Conservation (phyloP, 1,140 invertebrate species). For the Drosophila virilis region DNA sequence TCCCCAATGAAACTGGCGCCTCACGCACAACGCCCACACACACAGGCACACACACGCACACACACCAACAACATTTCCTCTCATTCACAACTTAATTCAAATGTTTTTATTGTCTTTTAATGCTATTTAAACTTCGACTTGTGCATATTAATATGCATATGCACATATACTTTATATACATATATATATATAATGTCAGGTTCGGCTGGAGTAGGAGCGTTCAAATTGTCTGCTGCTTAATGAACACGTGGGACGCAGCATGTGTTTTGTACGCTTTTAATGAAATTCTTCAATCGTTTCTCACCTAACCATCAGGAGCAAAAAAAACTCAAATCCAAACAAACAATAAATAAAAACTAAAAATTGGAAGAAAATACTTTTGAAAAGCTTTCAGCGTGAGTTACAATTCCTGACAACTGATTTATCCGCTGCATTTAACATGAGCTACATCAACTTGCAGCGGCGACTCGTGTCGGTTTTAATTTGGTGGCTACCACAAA, state of each 20-base stretch:
- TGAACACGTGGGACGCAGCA: constrained; percentile 47
- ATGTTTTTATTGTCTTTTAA: constrained; percentile 66
- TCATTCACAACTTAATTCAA: constrained; percentile 58
- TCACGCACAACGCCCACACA: constrained; percentile 66
- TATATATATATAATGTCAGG: background rate
- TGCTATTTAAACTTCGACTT: constrained; percentile 70
- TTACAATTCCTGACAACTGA: constrained; percentile 64
- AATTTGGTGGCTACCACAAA: constrained; percentile 50
- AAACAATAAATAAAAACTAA: constrained; percentile 69
- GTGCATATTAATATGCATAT: constrained; percentile 62
- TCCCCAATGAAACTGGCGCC: constrained; percentile 51
- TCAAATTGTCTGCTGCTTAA: constrained; percentile 39
- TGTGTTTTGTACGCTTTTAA: constrained; percentile 44
- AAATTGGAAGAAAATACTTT: constrained; percentile 21
- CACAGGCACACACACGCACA: constrained; percentile 12
- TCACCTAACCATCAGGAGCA: constrained; percentile 38
- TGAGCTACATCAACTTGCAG: constrained; percentile 53
- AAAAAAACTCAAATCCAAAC: constrained; percentile 42
- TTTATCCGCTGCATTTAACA: constrained; percentile 49
- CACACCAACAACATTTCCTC: constrained; percentile 32
- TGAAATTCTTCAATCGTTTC: constrained; percentile 51
- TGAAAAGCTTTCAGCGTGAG: constrained; percentile 69
- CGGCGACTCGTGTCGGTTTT: constrained; percentile 55
- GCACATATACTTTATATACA: background rate
- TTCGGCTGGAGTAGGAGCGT: background rate